Base-by-base conservation (phyloP, 2,888 invertebrate genomes). In the Neoascia interrupta region DNA sequence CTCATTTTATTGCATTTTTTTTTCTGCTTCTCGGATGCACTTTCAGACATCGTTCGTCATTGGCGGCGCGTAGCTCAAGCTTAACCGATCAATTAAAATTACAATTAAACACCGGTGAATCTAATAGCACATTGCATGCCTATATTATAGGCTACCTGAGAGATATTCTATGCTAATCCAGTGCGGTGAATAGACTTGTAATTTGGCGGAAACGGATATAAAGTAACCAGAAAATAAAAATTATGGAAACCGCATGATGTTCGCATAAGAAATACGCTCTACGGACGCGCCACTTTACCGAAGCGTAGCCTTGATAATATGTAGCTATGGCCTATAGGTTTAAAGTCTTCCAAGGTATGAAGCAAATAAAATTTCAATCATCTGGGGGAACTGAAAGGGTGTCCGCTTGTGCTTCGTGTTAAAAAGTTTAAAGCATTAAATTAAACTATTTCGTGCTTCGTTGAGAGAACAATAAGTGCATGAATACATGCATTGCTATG, bases 101-200 rank as follows among this genome's bases (percentile, higher is more conserved):
- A 45, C n/a, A n/a, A n/a, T n/a, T n/a, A n/a, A 10, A 1, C 13
- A 26, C 13, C 8, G n/a, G 5, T 53, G 11, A 41, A 28, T 58
- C 15, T 41, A 49, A 23, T 34, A 16, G 37, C 28, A 18, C 6
- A 2, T n/a, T n/a, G n/a, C 61, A 64, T 41, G 36, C 51, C 47
- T 31, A 49, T 49, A 54, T 53, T 16, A 16, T 31, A n/a, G 49
- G 26, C 51, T 6, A 47, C 51, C 39, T 23, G 45, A 23, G 28
- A 41, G 47, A 21, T 66, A 53, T 73, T 16, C 43, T 66, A 73
- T 73, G 73, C 58, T 60, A 73, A 73, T 73, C 66, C 56, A 5
- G 18, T 10, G 21, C 6, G 16, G 39, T 11, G 43, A 37, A 64
- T 58, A 53, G 66, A 45, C 31, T 54, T 60, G 60, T 39, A 54